phyloP scores from a whole-genome alignment of 2,113 vertebrate species.

The Leptodactylus fuscus region DNA sequence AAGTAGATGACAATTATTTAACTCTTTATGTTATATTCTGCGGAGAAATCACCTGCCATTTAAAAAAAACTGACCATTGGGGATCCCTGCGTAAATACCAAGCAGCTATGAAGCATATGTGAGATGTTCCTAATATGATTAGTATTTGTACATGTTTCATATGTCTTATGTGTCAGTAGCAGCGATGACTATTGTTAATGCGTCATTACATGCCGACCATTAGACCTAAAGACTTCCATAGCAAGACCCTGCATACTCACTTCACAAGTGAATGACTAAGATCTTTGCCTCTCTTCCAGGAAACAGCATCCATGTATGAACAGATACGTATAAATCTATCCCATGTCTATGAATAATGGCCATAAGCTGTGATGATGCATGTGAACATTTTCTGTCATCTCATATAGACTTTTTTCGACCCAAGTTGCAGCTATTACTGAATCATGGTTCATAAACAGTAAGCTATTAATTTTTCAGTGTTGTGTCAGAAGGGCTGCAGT shows the following conservation, averaged over 20 bases:
- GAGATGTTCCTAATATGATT: background rate
- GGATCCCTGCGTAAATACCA: too few relatives aligned
- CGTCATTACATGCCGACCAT: background rate
- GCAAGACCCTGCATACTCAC: background rate
- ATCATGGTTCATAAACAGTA: constrained; percentile 9
- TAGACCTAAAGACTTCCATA: background rate
- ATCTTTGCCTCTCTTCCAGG: background rate
- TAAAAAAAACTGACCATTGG: too few relatives aligned
- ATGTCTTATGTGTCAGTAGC: background rate
- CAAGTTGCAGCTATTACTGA: constrained; percentile 1
- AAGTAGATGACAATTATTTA: too few relatives aligned
- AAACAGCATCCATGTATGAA: constrained; percentile 1
- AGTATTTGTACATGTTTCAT: background rate
- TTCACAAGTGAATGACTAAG: background rate
- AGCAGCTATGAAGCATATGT: background rate
- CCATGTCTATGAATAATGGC: background rate
- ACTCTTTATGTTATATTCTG: too few relatives aligned
- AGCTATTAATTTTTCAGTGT: background rate
- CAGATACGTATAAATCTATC: background rate
- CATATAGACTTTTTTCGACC: background rate
- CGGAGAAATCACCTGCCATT: too few relatives aligned
- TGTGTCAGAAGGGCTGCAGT: background rate
- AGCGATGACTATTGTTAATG: background rate
- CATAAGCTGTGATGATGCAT: background rate
- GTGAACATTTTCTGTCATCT: background rate